phyloP scores from a whole-genome alignment of 2,797 vertebrate genomes.

The Pitangus sulphuratus region DNA sequence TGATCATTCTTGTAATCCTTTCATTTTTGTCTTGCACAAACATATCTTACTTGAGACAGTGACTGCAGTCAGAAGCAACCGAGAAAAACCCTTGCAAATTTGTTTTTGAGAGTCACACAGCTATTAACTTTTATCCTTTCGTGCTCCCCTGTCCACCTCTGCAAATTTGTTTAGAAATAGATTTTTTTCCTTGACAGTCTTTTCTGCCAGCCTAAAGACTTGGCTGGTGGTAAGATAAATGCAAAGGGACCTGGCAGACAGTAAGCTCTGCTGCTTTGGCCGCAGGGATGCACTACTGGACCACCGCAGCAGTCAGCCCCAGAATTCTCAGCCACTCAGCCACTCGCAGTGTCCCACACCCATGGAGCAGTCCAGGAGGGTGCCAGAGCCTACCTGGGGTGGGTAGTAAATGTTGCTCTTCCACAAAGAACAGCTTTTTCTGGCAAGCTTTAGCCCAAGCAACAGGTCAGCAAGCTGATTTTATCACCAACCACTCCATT shows the following conservation, averaged over 20 bases:
- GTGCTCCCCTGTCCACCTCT: neutral
- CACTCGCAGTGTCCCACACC: neutral
- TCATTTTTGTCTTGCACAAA: neutral
- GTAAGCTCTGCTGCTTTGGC: neutral
- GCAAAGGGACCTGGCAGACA: neutral
- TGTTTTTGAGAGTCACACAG: fast-evolving
- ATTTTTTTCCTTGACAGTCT: neutral
- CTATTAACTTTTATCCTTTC: neutral
- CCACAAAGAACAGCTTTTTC: neutral
- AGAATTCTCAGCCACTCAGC: neutral
- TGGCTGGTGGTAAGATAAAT: neutral
- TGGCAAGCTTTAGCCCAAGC: neutral
- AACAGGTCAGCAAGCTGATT: neutral
- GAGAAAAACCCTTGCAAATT: neutral
- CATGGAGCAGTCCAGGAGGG: neutral
- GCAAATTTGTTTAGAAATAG: neutral
- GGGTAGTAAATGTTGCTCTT: neutral
- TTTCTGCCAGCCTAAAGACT: neutral
- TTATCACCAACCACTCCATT: neutral
- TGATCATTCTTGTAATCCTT: neutral
- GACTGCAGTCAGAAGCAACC: neutral
- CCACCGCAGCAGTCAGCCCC: neutral
- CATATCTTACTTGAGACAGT: neutral
- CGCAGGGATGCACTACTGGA: neutral
- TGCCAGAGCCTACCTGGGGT: neutral